Conservation (phyloP, 2,113 vertebrate species). For the Stercorarius parasiticus region DNA sequence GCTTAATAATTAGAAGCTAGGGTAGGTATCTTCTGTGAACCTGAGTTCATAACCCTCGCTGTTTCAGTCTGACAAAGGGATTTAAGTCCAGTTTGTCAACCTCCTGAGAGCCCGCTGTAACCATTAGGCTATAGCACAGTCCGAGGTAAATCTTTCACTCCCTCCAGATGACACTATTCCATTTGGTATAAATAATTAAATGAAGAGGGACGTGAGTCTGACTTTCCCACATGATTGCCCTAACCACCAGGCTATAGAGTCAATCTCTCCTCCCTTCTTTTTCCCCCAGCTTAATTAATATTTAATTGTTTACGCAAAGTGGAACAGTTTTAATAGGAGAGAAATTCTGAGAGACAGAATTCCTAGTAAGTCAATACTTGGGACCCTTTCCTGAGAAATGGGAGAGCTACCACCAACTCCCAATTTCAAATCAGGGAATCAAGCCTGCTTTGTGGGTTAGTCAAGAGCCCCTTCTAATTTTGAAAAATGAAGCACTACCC, state of each 20-base stretch:
- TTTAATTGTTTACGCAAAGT: slow-evolving; percentile 63
- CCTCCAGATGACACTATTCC: slow-evolving; percentile 37
- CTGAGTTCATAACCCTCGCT: neutral
- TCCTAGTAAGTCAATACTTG: neutral
- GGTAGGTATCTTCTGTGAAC: neutral
- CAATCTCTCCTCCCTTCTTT: neutral
- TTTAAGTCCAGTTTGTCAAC: neutral
- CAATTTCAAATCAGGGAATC: neutral
- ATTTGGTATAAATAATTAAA: slow-evolving; percentile 67
- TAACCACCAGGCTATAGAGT: slow-evolving; percentile 52
- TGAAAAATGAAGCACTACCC: neutral
- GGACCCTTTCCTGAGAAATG: neutral
- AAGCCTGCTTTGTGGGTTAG: neutral
- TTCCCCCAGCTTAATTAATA: slow-evolving; percentile 36
- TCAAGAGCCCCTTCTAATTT: neutral
- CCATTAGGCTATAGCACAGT: neutral
- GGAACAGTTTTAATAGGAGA: slow-evolving; percentile 37
- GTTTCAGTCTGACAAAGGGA: neutral
- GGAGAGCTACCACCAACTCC: neutral
- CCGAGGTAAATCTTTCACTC: slow-evolving; percentile 20
- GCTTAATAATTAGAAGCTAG: neutral
- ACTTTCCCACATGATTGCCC: slow-evolving; percentile 37
- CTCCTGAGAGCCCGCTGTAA: slow-evolving; percentile 4
- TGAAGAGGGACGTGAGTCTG: slow-evolving; percentile 11
- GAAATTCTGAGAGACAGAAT: slow-evolving; percentile 16